Base-by-base conservation (phyloP, 2,113 vertebrate genomes). In the Podiceps cristatus region DNA sequence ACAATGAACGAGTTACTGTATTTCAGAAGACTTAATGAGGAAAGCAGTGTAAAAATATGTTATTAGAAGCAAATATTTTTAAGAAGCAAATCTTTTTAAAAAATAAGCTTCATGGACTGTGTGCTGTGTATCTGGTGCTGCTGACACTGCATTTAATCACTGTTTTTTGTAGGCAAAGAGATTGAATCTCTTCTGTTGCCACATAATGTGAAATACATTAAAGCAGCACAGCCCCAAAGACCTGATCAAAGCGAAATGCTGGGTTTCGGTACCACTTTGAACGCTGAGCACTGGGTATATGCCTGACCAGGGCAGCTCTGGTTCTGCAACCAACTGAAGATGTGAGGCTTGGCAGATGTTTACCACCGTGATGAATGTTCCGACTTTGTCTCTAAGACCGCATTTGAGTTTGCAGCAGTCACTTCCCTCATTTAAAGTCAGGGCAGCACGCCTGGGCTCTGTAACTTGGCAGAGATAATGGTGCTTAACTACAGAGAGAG, bases 191-290 rank as follows among this genome's bases (percentile, higher is more conserved):
- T 23, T 17, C 45, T 29, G 42, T n/a, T 62, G 45, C 15, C 9
- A 1, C 1, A 2, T 2, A 11, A 4, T 0, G 10, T n/a, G 37
- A 78, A 44, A 22, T 0, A 2, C 0, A 0, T 7, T 9, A 6
- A 33, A 44, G 44, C 44, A 6, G 8, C 20, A 6, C 13, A 24
- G 55, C 19, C 78, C 18, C 1, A 0, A 29, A 28, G 27, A 27
- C 5, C 79, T 9, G 13, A 6, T 1, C 6, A 18, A 7, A 53
- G 15, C 2, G 1, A 8, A 5, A 10, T 1, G 1, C 22, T 1
- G 27, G 52, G 10, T 18, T 2, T 12, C 0, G 18, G 47, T 3
- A 7, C 27, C 55, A 7, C 25, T 1, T 7, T 8, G 55, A 33
- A 2, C 8, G 10, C 3, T 18, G 23, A 5, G 37, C 62, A 2